Base-by-base conservation (phyloP, 2,797 vertebrate genomes). In the Brotula barbata region DNA sequence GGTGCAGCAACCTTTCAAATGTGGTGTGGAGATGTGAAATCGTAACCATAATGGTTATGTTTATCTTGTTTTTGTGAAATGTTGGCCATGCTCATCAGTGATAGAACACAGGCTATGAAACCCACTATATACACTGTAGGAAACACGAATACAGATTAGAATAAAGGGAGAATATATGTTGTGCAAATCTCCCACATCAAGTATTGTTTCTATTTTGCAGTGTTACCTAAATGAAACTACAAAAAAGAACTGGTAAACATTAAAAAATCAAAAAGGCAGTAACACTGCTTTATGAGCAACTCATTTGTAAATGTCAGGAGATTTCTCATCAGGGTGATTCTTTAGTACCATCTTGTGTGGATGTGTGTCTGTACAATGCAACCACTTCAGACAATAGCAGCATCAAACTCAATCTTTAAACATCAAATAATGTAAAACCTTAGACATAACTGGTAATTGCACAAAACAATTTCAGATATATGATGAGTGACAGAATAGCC, bases 171-270 rank as follows among this genome's bases (percentile, higher is more conserved):
- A 75, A 49, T 37, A 70, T 74, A 64, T 51, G 49, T 87, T 88
- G 87, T 89, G 86, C 88, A 86, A 85, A 83, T 86, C 75, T 81
- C 84, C 84, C 49, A 54, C 66, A 70, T 84, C 62, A 68, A 82
- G 79, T 81, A 64, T 82, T n/a, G 58, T 76, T 80, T 77, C 22
- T 70, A 77, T 56, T 78, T 68, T 71, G 68, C 57, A 71, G 80
- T 66, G 64, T 72, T 53, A 58, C 54, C 44, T 45, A 80, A 77
- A 71, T 65, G 19, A 45, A 58, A 60, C 17, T n/a, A 58, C 36
- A 48, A 52, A 65, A 57, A 40, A 63, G 71, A 84, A 70, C 45
- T 33, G 41, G 67, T 50, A 64, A 81, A 81, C 55, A 31, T n/a
- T n/a, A 78, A 75, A 40, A 79, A 34, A 65, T 60, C 63, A 67